Base-by-base conservation (phyloP, 2,888 invertebrate species). In the Drosophila anomalata region DNA sequence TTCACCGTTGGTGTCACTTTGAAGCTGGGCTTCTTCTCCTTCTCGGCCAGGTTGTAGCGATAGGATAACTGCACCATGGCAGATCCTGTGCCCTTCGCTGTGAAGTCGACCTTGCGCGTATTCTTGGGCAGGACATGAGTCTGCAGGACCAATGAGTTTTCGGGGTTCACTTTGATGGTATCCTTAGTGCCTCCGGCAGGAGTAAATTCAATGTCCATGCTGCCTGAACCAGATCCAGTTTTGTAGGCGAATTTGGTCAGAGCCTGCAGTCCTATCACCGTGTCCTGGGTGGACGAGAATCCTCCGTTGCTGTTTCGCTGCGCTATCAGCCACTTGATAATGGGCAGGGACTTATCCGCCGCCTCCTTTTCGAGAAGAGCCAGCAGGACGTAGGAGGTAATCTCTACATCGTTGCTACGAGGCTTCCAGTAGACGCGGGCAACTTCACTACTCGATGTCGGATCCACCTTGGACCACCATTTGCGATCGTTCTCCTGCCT, bases 331-430 rank as follows among this genome's bases (percentile, higher is more conserved):
- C 96, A 97, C 59, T 95, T 93, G 0, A 95, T 93, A 2, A 95
- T 94, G 9, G 94, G 93, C 47, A 94, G 61, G 0, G 81, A 54
- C 20, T 76, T 75, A 26, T 88, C 89, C 2, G 89, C 83, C 0
- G 29, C 47, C 24, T 53, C 75, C 62, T 92, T 92, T 3, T 91
- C 91, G 60, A 93, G 93, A 12, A 95, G 87, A 0, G 96, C 95
- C 59, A 97, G 92, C 60, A 99, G 92, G 0, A 95, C 96, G 91
- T 98, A 99, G 0, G 98, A 95, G 0, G 98, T 98, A 79, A 97
- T 96, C 91, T 97, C 97, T 4, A 98, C 92, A 78, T 91, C 91
- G 0, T 95, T 94, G 42, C 96, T 95, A 67, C 94, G 93, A 0
- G 96, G 95, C 69, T 94, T 91, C 73, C 92, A 92, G 24, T 63